Base-by-base conservation (phyloP, 1,140 invertebrate species). In the Drosophila nigromelanica region DNA sequence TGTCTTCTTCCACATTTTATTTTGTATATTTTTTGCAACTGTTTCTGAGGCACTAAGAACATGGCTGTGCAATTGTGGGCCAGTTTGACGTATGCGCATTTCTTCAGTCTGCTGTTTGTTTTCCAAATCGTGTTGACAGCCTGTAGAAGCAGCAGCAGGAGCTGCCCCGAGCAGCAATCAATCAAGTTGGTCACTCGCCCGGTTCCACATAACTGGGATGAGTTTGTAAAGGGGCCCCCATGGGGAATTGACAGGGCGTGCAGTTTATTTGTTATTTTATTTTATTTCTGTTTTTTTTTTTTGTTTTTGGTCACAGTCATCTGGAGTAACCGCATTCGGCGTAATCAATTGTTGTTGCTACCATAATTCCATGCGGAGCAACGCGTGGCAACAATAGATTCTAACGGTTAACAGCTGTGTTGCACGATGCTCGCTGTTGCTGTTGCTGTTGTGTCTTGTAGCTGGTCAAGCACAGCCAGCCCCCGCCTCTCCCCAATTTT, bases 321-420 rank as follows among this genome's bases (percentile, higher is more conserved):
- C 71, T 68, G 74, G 62, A 42, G 54, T 89, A 89, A 89, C 80
- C 83, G 83, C 79, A 89, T 89, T 83, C 83, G 80, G 62, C 83
- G 83, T 78, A 89, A 89, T 89, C 83, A 89, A 89, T 89, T 89
- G 81, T 86, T 69, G 43, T 10, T 58, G 79, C 83, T 76, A 78
- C 76, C 71, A 62, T 61, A 47, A 66, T 61, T 71, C 75, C 76
- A 51, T 24, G 39, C 80, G 52, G 62, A 73, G 80, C 80, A 27
- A 85, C 81, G 69, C 55, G 73, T 63, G 52, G 48, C 61, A 58
- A 79, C 71, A 75, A 52, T 64, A 62, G 70, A 67, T 73, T 50
- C 64, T 82, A 89, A 87, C 83, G 83, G 83, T 69, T 64, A 70
- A 71, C 73, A 85, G 77, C 80, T 79, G 75, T 33, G 14, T 27